Percentiles rank a stretch among this genome's conserved stretches.
Evolutionary conservation across 2,888 invertebrate genomes (phyloP).

Genomic region (Nyleta sp.): DNA sequence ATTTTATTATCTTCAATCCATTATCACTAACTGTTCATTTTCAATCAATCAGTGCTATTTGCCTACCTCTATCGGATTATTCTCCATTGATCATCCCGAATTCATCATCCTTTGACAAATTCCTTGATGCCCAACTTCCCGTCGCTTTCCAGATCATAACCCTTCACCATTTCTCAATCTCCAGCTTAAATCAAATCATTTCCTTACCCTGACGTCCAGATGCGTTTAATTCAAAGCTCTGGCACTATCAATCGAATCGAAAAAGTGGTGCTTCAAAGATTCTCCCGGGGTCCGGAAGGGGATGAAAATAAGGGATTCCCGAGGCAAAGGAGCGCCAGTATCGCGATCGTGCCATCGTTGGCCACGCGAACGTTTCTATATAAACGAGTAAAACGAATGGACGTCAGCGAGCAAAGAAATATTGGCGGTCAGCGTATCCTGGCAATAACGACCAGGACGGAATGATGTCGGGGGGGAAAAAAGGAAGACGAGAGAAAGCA

Average conservation of each 20-base stretch:
- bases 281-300: slow-evolving; percentile 33
- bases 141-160: slow-evolving; percentile 22
- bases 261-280: slow-evolving; percentile 46
- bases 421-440: slow-evolving; percentile 77
- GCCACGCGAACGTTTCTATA: slow-evolving; percentile 64
- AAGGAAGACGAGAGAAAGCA: slow-evolving; percentile 62
- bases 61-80: too few species aligned
- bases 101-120: too few species aligned
- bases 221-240: slow-evolving; percentile 52
- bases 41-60: too few species aligned
- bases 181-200: slow-evolving; percentile 30
- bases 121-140: too few species aligned
- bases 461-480: slow-evolving; percentile 64
- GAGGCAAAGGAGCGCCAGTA: slow-evolving; percentile 39
- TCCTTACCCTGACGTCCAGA: slow-evolving; percentile 1
- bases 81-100: too few species aligned
- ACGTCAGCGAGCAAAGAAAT: slow-evolving; percentile 66
- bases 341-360: slow-evolving; percentile 50
- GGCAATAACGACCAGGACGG: slow-evolving; percentile 79
- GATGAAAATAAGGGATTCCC: slow-evolving; percentile 48
- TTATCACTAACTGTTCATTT: too few species aligned
- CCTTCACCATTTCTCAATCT: slow-evolving; percentile 32
- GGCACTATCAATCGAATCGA: slow-evolving; percentile 36
- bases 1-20: too few species aligned
- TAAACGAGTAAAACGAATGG: slow-evolving; percentile 62